Evolutionary conservation across 1,140 invertebrate genomes (phyloP), one percentile per base, ranked within the genome.

Genomic region (Neodiprion fabricii): DNA sequence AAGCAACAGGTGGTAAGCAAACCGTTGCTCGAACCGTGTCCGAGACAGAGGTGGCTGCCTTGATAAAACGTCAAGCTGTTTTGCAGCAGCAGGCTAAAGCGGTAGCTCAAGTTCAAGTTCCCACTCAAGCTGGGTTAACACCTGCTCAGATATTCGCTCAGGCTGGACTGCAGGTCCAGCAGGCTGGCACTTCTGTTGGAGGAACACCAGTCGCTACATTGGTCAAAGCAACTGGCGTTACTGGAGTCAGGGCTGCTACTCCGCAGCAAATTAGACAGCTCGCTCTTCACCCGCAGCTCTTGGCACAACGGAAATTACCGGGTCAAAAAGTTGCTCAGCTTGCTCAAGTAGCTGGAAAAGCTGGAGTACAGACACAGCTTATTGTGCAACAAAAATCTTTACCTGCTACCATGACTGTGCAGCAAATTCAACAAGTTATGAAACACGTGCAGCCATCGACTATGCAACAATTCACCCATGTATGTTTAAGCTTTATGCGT

Each of bases 391-490:
- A 87, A 4, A 94, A 95, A 83, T 88, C 91, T 14, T 65, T 93
- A 50, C 88, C 91, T 0, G 86, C 91, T 1, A 91, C 92, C 2
- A 91, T 94, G 84, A 94, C 93, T 0, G 91, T 95, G 69, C 94
- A 95, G 79, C 94, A 95, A 79, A 90, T 95, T 48, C 93, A 94
- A 75, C 94, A 95, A 81, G 92, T 94, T 21, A 93, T 95, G 82
- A 92, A 94, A 71, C 89, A 91, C 21, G 89, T 89, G 1, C 90
- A 91, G 69, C 90, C 91, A 0, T 89, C 90, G 7, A 81, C 87
- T 4, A 84, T 88, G 75, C 90, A 89, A 74, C 89, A 90, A 72
- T 89, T 91, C 67, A 81, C 88, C 7, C 89, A 90, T 75, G 89
- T 90, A 75, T 73, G 87, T 86, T 47, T 68, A 68, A 28, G 14